Evolutionary conservation across 2,797 vertebrate genomes (phyloP), one percentile per base, ranked within the genome.

Genomic region (Danio kyathit): DNA sequence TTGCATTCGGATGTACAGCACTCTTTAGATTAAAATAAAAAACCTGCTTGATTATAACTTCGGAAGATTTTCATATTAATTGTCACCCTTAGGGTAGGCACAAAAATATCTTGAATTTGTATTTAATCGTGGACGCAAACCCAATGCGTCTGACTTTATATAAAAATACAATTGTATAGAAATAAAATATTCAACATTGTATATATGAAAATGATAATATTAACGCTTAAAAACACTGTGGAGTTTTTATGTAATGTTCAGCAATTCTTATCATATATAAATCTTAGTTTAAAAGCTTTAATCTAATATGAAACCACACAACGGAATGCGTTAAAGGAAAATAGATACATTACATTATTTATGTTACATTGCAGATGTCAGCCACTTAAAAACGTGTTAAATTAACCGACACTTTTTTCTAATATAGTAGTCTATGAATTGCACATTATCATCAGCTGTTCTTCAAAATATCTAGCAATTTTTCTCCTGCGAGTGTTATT

Each of bases 401-500:
- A 64, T 5, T 52, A 64, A 17, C 29, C 46, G 12, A 40, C 49
- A 5, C 29, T 29, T 29, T 29, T 29, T 29, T 29, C n/a, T n/a
- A n/a, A n/a, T n/a, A n/a, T n/a, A n/a, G n/a, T n/a, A n/a, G n/a
- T n/a, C 29, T 44, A n/a, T 38, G 57, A 65, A 73, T 9, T 9
- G 6, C 19, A 38, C 13, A 8, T 14, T 52, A 21, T 8, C 29
- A n/a, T 76, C 12, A 29, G 49, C 10, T 44, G 11, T 16, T 43
- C n/a, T 51, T 54, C 16, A 16, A 38, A 16, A 14, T 17, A 65
- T 13, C n/a, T 13, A 29, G 8, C 5, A n/a, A 44, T 38, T 6
- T 77, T 44, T 6, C 44, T 29, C 65, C 10, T 66, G 59, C 64
- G 12, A 70, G 66, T 56, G 75, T 63, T 84, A 92, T 90, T 44